Conservation (phyloP, 2,888 invertebrate species). For the Melanostoma mellinum region DNA sequence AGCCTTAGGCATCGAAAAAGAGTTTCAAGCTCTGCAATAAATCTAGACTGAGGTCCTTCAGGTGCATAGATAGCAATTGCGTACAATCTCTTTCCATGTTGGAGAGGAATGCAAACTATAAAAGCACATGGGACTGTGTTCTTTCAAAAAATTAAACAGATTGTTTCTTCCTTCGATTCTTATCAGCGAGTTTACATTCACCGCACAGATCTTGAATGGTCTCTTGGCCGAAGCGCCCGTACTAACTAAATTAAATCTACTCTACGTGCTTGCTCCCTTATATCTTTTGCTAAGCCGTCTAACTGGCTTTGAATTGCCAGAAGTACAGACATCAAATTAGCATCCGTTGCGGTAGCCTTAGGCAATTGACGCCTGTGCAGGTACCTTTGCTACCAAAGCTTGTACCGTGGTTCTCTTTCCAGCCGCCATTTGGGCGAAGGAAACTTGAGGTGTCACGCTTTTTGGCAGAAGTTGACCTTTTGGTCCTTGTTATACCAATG, state of each 20-base stretch:
- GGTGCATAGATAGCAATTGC: slow-evolving; percentile 12
- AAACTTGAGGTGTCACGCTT: too few species aligned
- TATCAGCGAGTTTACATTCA: slow-evolving; percentile 37
- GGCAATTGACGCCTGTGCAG: background rate
- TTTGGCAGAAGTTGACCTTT: background rate
- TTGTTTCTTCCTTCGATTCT: slow-evolving; percentile 17
- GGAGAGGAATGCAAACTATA: slow-evolving; percentile 30
- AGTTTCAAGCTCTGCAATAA: slow-evolving; percentile 18
- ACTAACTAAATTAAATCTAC: slow-evolving; percentile 13
- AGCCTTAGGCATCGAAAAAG: slow-evolving; percentile 22
- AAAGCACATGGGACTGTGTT: slow-evolving; percentile 21
- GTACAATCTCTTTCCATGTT: slow-evolving; percentile 6
- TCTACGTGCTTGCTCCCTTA: background rate
- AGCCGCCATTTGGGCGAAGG: background rate
- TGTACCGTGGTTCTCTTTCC: background rate
- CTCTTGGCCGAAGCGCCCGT: background rate
- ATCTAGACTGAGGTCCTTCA: background rate
- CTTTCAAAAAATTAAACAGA: slow-evolving; percentile 18
- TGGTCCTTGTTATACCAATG: background rate
- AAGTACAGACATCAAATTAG: slow-evolving; percentile 6
- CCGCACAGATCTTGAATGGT: slow-evolving; percentile 2
- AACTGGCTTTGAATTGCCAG: slow-evolving; percentile 61
- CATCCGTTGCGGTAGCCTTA: background rate
- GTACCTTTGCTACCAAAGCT: background rate
- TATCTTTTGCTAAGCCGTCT: slow-evolving; percentile 60